A percentile compares a stretch with the other conserved stretches of the same genome.
Evolutionary conservation across 2,113 vertebrate species (phyloP).

Genomic region (Pseudorhombus dupliciocellatus): DNA sequence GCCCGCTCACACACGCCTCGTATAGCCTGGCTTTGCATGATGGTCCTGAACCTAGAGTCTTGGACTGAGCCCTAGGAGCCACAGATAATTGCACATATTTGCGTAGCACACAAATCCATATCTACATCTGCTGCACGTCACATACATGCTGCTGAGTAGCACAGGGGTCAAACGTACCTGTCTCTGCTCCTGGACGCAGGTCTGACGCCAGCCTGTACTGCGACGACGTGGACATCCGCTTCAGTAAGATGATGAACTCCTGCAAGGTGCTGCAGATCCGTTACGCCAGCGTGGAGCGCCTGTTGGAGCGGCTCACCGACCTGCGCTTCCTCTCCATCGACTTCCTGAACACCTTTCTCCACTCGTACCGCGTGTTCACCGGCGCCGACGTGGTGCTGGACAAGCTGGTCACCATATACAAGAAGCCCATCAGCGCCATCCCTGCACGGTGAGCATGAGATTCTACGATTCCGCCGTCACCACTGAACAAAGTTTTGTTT

Average conservation of each 20-base stretch:
- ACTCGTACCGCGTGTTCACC: slow-evolving; percentile 97
- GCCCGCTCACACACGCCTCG: no score
- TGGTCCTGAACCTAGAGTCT: no score
- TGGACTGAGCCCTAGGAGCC: no score
- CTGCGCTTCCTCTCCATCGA: slow-evolving; percentile 97
- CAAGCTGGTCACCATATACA: slow-evolving; percentile 98
- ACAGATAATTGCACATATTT: no score
- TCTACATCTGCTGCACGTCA: neutral
- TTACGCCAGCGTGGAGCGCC: slow-evolving; percentile 93
- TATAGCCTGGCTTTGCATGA: no score
- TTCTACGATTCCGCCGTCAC: no score
- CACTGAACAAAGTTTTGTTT: slow-evolving; percentile 34
- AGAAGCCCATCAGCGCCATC: slow-evolving; percentile 95
- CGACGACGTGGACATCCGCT: slow-evolving; percentile 97
- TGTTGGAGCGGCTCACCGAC: slow-evolving; percentile 94
- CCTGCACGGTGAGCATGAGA: slow-evolving; percentile 90
- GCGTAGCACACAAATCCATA: no score
- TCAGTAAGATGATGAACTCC: slow-evolving; percentile 99
- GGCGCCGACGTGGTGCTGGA: slow-evolving; percentile 90
- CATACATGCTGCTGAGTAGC: no score
- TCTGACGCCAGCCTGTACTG: slow-evolving; percentile 96
- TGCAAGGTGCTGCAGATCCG: slow-evolving; percentile 99
- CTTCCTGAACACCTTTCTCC: slow-evolving; percentile 98
- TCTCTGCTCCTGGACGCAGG: slow-evolving; percentile 72
- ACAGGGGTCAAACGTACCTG: neutral